Conservation (phyloP, 2,888 invertebrate genomes). For the Polyommatus iphigenia region DNA sequence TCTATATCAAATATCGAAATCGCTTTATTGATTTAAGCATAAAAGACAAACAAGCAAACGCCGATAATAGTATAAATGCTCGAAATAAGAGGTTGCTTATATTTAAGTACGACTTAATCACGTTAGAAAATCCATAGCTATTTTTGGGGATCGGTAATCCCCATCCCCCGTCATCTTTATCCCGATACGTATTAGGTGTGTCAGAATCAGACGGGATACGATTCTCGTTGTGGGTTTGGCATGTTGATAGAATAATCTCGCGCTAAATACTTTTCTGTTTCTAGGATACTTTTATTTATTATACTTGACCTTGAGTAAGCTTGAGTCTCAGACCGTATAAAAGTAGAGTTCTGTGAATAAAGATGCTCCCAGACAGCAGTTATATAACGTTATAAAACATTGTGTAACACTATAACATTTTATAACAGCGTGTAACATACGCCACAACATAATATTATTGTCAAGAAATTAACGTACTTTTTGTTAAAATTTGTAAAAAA, state of each 20-base stretch:
- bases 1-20: no score
- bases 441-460: no score
- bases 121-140: conserved; percentile 15
- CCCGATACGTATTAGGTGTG: conserved; percentile 10
- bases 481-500: no score
- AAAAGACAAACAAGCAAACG: no score
- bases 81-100: neutral
- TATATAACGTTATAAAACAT: no score
- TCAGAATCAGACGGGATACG: conserved; percentile 22
- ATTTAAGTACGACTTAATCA: neutral
- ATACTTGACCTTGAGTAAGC: neutral
- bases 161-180: conserved; percentile 19
- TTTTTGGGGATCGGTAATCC: conserved; percentile 8
- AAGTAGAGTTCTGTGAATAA: neutral
- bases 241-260: neutral
- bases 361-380: neutral
- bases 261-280: neutral
- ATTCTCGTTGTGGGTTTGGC: neutral
- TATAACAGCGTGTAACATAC: no score
- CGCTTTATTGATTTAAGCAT: no score
- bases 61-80: neutral
- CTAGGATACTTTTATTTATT: neutral
- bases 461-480: no score
- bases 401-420: no score
- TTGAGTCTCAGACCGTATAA: neutral